phyloP scores from a whole-genome alignment of 2,113 vertebrate genomes.

The Daubentonia madagascariensis region DNA sequence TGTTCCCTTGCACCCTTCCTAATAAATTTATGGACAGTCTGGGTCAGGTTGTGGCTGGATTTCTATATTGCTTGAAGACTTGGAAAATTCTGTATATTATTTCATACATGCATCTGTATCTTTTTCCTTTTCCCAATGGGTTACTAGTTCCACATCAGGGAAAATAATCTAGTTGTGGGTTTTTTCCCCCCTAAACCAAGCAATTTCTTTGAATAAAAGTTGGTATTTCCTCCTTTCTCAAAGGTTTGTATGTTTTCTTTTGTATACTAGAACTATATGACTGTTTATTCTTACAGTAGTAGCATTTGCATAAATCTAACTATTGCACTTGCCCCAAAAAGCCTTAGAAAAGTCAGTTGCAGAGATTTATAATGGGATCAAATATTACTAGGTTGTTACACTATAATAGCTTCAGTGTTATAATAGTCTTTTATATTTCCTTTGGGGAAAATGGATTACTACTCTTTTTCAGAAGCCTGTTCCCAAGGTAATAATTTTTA shows the following conservation, averaged over 20 bases:
- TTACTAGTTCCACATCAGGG: constrained; percentile 66
- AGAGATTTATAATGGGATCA: constrained; percentile 51
- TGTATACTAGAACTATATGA: constrained; percentile 59
- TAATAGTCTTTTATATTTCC: constrained; percentile 75
- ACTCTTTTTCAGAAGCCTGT: constrained; percentile 76
- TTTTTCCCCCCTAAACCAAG: constrained; percentile 68
- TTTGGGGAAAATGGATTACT: constrained; percentile 76
- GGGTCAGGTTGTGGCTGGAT: constrained; percentile 84
- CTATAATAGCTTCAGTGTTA: constrained; percentile 57
- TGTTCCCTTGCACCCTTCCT: constrained; percentile 90
- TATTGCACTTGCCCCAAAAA: constrained; percentile 75
- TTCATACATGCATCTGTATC: constrained; percentile 66
- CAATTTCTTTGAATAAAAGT: constrained; percentile 76
- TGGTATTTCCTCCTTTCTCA: constrained; percentile 70
- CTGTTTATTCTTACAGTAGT: constrained; percentile 56
- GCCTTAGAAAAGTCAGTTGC: constrained; percentile 80
- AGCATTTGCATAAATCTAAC: constrained; percentile 71
- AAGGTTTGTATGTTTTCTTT: constrained; percentile 83
- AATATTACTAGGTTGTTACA: constrained; percentile 30
- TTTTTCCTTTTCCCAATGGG: constrained; percentile 68
- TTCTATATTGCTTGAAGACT: constrained; percentile 85
- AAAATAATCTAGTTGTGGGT: constrained; percentile 58
- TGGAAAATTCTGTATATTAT: constrained; percentile 78
- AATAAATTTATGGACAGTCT: constrained; percentile 85
- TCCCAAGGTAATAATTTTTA: constrained; percentile 74